Percentiles rank a stretch among this genome's conserved stretches.
Evolutionary conservation across 2,888 invertebrate species (phyloP).

Genomic region (Salpingus planirostris): DNA sequence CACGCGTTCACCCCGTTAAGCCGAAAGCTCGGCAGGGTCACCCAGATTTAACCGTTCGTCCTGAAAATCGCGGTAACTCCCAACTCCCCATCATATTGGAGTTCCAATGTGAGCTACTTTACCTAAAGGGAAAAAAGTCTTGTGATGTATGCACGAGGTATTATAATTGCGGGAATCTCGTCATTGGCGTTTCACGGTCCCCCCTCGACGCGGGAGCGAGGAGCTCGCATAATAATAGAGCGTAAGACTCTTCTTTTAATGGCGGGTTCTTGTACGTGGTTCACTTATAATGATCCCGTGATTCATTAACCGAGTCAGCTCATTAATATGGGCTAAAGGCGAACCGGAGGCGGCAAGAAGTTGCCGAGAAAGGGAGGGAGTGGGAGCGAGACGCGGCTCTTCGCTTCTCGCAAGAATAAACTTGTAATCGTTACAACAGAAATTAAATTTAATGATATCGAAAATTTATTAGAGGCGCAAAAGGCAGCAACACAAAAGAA

Average conservation of each 20-base stretch:
- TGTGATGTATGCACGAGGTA: too few relatives aligned
- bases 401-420: slow-evolving; percentile 22
- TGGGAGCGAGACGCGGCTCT: slow-evolving; percentile 4
- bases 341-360: slow-evolving; percentile 14
- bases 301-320: slow-evolving; percentile 37
- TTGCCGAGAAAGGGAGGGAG: background rate
- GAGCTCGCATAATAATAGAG: slow-evolving; percentile 30
- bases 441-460: slow-evolving; percentile 33
- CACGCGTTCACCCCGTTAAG: too few relatives aligned
- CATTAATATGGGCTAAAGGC: slow-evolving; percentile 34
- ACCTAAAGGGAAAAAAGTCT: too few relatives aligned
- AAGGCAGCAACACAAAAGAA: slow-evolving; percentile 25
- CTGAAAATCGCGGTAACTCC: too few relatives aligned
- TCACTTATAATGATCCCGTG: slow-evolving; percentile 37
- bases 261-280: slow-evolving; percentile 29
- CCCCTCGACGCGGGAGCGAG: slow-evolving; percentile 8
- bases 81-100: too few relatives aligned
- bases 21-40: too few relatives aligned
- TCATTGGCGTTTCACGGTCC: slow-evolving; percentile 11
- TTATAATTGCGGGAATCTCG: too few relatives aligned
- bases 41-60: too few relatives aligned
- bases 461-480: slow-evolving; percentile 28
- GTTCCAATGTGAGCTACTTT: too few relatives aligned
- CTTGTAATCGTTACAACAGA: slow-evolving; percentile 33
- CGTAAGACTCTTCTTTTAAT: slow-evolving; percentile 32